Percentiles rank a stretch among this genome's conserved stretches.
Evolutionary conservation across 2,113 vertebrate species (phyloP).

Genomic region (Bubalus kerabau): DNA sequence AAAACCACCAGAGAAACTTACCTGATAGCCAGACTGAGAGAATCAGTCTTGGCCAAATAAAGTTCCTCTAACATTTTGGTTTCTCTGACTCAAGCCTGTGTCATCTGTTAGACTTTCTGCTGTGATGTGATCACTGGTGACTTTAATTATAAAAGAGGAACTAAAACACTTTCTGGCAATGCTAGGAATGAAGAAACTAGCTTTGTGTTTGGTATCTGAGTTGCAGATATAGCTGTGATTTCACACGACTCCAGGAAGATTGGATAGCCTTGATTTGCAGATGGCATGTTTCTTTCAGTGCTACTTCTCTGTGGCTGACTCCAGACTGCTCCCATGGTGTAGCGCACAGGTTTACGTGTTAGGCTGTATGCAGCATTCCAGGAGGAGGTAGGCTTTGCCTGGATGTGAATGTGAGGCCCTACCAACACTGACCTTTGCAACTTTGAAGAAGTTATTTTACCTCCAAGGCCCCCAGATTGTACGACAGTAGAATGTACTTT

Average conservation of each 20-base stretch:
- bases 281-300: too few species aligned
- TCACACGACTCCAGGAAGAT: neutral
- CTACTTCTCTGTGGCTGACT: neutral
- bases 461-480: neutral
- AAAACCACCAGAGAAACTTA: neutral
- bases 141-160: neutral
- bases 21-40: neutral
- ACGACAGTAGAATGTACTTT: neutral
- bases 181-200: neutral
- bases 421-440: neutral
- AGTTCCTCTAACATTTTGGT: neutral
- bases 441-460: neutral
- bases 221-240: too few species aligned
- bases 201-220: neutral
- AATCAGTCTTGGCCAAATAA: neutral
- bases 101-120: neutral
- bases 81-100: neutral
- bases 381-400: neutral
- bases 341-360: too few species aligned
- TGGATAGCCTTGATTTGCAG: neutral
- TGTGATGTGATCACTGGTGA: neutral
- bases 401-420: neutral
- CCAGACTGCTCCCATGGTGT: neutral
- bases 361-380: accelerated
- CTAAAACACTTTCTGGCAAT: neutral